Base-by-base conservation (phyloP, 2,888 invertebrate genomes). In the Helobdella robusta region DNA sequence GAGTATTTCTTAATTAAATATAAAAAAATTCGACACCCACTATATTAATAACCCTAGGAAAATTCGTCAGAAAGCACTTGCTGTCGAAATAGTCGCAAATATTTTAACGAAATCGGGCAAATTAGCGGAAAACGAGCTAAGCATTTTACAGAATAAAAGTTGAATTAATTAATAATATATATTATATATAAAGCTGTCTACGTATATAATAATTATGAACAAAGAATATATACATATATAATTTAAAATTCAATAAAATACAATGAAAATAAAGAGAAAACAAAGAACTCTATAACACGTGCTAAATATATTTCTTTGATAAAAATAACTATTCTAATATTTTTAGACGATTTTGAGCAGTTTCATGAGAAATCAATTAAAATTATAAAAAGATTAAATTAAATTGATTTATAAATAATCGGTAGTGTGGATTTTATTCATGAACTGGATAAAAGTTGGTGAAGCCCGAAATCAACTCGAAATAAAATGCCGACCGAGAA, bases 231-330 rank as follows among this genome's bases (percentile, higher is more conserved):
- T 56, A 56, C 32, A 25, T n/a, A 11, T n/a, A 28, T 30, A 30
- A 30, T 56, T 56, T 30, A 56, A 56, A 56, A 56, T 56, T 56
- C 56, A 56, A n/a, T 56, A 56, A 56, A 56, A 56, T 56, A n/a
- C 56, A 28, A 32, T 40, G 56, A 32, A n/a, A 30, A 6, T 32
- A 56, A 56, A 56, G 32, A n/a, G 56, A 56, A 56, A 56, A 56
- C 56, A 56, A 56, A n/a, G 32, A 30, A 25, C 56, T 30, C 28
- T 30, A 28, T n/a, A 28, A 2, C 32, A 56, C n/a, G 28, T 32
- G 56, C 25, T 28, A 56, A 32, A 30, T 30, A 32, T 56, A 28
- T 48, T 25, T 23, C 48, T 48, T 48, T 48, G 48, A 23, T 25
- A 48, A 23, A 48, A 48, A 48, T 56, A 30, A 56, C 32, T 25